Conservation (phyloP, 2,888 invertebrate genomes). For the Maniola hyperantus region DNA sequence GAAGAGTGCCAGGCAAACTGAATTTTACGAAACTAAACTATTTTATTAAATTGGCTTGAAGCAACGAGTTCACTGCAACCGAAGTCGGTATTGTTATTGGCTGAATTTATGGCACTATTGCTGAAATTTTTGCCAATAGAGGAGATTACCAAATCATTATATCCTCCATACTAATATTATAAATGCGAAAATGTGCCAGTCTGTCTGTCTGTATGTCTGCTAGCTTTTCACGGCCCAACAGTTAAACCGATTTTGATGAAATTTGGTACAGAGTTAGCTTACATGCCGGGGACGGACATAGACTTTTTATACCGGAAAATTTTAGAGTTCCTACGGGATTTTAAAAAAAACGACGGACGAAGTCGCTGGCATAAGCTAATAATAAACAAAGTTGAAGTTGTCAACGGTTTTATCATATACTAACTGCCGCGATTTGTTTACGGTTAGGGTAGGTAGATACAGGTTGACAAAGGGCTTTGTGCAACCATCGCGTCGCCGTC, state of each 20-base stretch:
- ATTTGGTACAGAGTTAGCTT: no score
- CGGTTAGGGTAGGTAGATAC: background rate
- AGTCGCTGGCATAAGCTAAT: no score
- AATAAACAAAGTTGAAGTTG: no score
- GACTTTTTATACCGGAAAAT: no score
- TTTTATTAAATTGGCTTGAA: background rate
- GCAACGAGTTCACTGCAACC: background rate
- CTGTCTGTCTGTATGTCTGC: no score
- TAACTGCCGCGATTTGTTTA: background rate
- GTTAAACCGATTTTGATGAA: no score
- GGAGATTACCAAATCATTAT: background rate
- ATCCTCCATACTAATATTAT: no score
- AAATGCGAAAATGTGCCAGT: no score
- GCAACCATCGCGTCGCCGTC: background rate
- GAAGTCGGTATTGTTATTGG: background rate
- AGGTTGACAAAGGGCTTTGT: slow-evolving; percentile 17
- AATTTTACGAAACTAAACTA: background rate
- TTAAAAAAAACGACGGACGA: background rate
- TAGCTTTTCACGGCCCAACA: no score
- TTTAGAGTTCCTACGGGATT: no score
- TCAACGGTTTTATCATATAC: no score
- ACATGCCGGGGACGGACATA: no score
- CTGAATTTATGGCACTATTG: background rate
- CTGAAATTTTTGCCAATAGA: background rate
- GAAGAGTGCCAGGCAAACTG: background rate